Percentiles rank a stretch among this genome's conserved stretches.
Conservation (phyloP, 2,113 vertebrate genomes). For the Mustela nigripes region DNA sequence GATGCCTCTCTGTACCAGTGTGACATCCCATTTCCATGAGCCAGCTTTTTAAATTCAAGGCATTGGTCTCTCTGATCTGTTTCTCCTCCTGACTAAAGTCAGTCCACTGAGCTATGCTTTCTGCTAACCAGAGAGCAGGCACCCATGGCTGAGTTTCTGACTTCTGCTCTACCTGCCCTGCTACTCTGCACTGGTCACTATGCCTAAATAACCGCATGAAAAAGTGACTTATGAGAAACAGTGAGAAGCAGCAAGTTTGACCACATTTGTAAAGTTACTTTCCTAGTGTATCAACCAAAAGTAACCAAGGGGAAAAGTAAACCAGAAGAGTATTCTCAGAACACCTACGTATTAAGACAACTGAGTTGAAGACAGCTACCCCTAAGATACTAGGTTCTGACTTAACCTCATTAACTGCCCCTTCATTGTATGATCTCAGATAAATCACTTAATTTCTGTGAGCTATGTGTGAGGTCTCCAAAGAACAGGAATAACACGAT, state of each 20-base stretch:
- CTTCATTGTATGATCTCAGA: background rate
- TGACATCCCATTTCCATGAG: background rate
- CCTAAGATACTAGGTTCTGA: background rate
- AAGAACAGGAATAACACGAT: background rate
- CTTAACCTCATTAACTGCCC: background rate
- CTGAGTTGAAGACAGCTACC: background rate
- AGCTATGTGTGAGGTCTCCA: background rate
- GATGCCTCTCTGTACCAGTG: background rate
- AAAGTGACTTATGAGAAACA: constrained; percentile 24
- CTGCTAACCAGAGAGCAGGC: background rate
- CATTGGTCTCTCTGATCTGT: background rate
- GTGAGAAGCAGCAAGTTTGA: background rate
- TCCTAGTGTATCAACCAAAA: background rate
- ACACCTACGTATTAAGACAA: background rate
- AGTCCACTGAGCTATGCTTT: background rate
- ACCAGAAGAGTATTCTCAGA: background rate
- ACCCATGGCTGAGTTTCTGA: background rate
- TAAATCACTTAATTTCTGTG: background rate
- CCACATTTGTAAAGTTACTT: background rate
- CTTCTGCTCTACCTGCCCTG: background rate
- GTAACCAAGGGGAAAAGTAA: background rate
- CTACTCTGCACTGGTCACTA: background rate
- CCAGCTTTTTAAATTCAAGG: constrained; percentile 1
- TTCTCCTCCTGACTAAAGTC: background rate
- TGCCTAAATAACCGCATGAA: background rate